Percentiles rank a stretch among this genome's conserved stretches.
Conservation (phyloP, 2,113 vertebrate species). For the Peromyscus polionotus region DNA sequence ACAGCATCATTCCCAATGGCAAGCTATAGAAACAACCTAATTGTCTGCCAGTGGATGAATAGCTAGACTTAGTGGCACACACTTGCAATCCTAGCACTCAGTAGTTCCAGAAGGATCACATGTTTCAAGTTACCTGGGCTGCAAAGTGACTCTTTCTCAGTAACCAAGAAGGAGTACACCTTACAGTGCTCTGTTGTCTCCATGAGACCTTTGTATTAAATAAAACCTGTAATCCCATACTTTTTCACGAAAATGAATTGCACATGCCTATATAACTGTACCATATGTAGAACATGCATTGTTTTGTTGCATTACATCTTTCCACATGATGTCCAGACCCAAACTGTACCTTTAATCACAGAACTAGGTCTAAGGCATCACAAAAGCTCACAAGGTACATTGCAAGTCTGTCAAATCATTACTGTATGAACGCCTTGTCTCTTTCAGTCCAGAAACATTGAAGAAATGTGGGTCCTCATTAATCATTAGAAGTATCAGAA, state of each 20-base stretch:
- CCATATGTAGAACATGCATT: neutral
- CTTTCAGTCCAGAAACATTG: constrained; percentile 34
- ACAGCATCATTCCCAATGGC: neutral
- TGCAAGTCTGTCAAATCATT: constrained; percentile 60
- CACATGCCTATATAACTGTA: neutral
- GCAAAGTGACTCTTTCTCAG: neutral
- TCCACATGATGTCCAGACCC: neutral
- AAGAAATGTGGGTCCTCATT: constrained; percentile 31
- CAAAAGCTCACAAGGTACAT: neutral
- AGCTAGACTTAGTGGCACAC: neutral
- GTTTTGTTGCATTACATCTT: neutral
- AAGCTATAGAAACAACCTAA: neutral
- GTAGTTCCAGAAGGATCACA: neutral
- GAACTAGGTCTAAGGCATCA: neutral
- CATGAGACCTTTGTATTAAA: neutral
- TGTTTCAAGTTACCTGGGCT: neutral
- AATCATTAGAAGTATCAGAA: constrained; percentile 61
- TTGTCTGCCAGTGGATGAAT: neutral
- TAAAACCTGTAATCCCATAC: neutral
- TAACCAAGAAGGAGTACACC: neutral
- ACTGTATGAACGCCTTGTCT: constrained; percentile 4
- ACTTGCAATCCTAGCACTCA: neutral
- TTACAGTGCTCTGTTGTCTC: neutral
- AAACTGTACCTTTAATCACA: neutral
- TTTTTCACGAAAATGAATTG: neutral